Percentiles rank a stretch among this genome's conserved stretches.
Conservation (phyloP, 2,113 vertebrate genomes). For the Zapus hudsonius region DNA sequence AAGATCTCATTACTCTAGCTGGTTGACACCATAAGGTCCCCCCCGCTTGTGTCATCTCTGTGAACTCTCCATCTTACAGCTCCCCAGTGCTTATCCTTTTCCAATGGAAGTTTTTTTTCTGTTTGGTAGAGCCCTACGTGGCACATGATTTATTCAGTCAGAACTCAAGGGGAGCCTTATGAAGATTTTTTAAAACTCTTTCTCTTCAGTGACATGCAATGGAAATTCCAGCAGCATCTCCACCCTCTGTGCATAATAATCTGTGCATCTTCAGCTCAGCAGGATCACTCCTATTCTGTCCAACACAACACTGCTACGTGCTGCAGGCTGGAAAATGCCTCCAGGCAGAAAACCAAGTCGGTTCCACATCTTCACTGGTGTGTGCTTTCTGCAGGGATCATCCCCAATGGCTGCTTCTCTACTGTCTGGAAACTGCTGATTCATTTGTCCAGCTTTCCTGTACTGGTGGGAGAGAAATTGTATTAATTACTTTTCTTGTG, state of each 20-base stretch:
- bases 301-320: too few species aligned
- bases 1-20: background rate
- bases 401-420: background rate
- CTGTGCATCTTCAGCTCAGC: background rate
- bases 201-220: background rate
- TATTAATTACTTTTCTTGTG: background rate
- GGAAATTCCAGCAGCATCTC: background rate
- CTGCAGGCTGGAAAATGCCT: background rate
- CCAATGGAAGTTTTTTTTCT: too few species aligned
- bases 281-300: background rate
- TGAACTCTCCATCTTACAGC: background rate
- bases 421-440: background rate
- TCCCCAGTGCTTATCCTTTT: background rate
- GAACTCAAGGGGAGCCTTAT: background rate
- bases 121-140: background rate
- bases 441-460: background rate
- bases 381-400: background rate
- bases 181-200: background rate
- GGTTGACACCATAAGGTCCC: background rate
- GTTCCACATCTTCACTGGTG: background rate
- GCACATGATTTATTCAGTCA: background rate
- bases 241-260: background rate
- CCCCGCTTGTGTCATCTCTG: background rate
- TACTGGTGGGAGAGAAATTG: background rate
- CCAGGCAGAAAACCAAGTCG: background rate